Evolutionary conservation across 2,113 vertebrate species (phyloP), one percentile per base, ranked within the genome.

Genomic region (Gobiocypris rarus): DNA sequence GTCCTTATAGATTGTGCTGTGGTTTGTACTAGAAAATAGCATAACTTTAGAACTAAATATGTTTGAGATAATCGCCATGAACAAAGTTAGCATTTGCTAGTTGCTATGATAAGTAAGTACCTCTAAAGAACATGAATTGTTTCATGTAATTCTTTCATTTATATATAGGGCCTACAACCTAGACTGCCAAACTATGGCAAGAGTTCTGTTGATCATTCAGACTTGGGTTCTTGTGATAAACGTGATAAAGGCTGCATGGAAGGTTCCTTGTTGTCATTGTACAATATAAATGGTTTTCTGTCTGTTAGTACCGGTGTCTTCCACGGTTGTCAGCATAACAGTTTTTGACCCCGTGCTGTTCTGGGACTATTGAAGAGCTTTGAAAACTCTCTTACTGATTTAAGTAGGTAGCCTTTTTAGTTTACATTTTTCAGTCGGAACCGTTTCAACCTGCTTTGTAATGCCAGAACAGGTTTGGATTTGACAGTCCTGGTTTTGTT

Each of bases 401-500:
- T 11, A n/a, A 0, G 5, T n/a, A 41, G 7, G 9, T 19, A 65
- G 31, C 13, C 26, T 31, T 65, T 63, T 63, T 65, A 31, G 6
- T n/a, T n/a, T n/a, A n/a, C n/a, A n/a, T n/a, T n/a, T n/a, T 45
- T 73, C 22, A 45, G 41, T 73, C 26, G 41, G 50, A 52, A 15
- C 75, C 31, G 58, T 76, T 76, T 56, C 28, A 38, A 19, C 10
- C 74, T 75, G 45, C 28, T 31, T 38, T 76, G 9, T 73, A 56
- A 76, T 38, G 75, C 28, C 28, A 76, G 19, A n/a, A n/a, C 75
- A 58, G 52, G 75, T 56, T 76, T 76, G 28, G 31, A 76, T 76
- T 76, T 58, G 75, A 58, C 9, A 76, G 31, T 56, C 31, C 75
- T 45, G 52, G 10, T 76, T 76, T 58, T 76, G 52, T 17, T 58